Evolutionary conservation across 2,113 vertebrate genomes (phyloP).

Genomic region (Romanogobio albipinnatus): DNA sequence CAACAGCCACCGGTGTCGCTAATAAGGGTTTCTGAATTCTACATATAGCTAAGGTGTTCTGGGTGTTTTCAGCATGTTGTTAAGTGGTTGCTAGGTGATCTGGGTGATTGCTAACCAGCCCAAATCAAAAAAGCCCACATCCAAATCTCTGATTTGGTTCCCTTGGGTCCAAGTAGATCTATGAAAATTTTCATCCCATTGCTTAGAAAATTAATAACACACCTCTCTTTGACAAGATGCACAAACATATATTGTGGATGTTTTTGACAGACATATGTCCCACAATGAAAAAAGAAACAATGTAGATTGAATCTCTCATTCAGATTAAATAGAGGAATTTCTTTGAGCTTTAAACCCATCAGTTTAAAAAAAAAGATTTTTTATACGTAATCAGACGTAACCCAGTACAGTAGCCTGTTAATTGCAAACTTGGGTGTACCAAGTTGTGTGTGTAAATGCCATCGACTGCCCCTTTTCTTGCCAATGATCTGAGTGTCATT

Average conservation of each 20-base stretch:
- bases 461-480: too few relatives aligned
- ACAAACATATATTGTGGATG: not conserved
- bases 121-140: not conserved
- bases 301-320: constrained; percentile 2
- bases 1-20: too few relatives aligned
- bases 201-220: not conserved
- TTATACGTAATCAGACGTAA: constrained; percentile 51
- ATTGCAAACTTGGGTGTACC: not conserved
- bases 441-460: not conserved
- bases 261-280: not conserved
- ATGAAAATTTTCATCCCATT: not conserved
- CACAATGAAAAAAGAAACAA: constrained; percentile 1
- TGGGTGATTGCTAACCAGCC: not conserved
- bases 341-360: not conserved
- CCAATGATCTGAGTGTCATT: not conserved
- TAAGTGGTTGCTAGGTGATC: too few relatives aligned
- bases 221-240: not conserved
- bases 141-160: not conserved
- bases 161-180: too few relatives aligned
- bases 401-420: constrained; percentile 5
- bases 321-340: not conserved
- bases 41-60: too few relatives aligned
- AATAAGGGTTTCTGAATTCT: too few relatives aligned
- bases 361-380: not conserved
- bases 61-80: too few relatives aligned